Conservation (phyloP, 2,797 vertebrate species). For the Lycodopsis pacificus region DNA sequence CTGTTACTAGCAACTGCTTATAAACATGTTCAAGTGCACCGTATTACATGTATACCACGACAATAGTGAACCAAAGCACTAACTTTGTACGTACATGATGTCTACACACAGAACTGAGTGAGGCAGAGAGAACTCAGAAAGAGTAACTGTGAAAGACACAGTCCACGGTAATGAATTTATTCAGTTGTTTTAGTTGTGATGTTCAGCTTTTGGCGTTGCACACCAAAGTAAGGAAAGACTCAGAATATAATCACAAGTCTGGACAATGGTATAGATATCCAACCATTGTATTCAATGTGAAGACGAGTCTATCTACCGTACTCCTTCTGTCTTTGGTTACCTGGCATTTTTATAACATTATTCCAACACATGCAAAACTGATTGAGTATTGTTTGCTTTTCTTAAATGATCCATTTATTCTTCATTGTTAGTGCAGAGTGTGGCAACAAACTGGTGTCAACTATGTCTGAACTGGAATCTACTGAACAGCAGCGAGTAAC, state of each 20-base stretch:
- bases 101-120: not conserved
- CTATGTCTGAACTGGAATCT: not conserved
- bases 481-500: not conserved
- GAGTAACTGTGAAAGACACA: not conserved
- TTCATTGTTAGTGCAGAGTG: not conserved
- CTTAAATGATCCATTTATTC: not conserved
- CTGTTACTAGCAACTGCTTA: not conserved
- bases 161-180: not conserved
- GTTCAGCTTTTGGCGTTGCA: not conserved
- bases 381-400: not conserved
- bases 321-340: not conserved
- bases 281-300: not conserved
- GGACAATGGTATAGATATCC: not conserved
- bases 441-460: not conserved
- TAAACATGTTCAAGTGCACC: slow-evolving; percentile 4
- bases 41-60: not conserved
- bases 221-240: not conserved
- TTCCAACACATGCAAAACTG: not conserved
- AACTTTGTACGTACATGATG: not conserved
- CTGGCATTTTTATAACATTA: not conserved
- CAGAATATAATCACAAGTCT: not conserved
- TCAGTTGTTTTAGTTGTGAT: not conserved
- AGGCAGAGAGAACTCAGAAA: not conserved
- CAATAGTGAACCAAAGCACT: not conserved
- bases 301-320: not conserved